phyloP scores from a whole-genome alignment of 2,797 vertebrate species.

The Sus cebifrons region DNA sequence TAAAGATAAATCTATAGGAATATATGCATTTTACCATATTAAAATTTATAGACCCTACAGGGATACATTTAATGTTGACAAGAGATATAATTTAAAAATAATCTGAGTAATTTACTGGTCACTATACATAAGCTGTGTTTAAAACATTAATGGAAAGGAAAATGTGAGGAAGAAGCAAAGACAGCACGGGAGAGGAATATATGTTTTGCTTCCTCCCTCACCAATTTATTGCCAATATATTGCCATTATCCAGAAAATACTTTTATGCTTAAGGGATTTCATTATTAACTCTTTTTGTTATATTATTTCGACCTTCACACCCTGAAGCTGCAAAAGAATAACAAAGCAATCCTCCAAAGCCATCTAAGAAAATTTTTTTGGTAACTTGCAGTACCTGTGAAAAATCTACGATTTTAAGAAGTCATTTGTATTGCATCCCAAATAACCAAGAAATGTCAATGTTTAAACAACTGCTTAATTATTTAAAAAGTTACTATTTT shows the following conservation, averaged over 20 bases:
- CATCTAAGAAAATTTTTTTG: constrained; percentile 4
- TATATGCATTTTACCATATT: not conserved
- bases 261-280: constrained; percentile 3
- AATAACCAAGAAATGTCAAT: not conserved
- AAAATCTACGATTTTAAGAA: constrained; percentile 44
- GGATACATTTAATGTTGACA: not conserved
- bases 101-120: not conserved
- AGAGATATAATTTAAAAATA: constrained; percentile 11
- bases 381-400: not conserved
- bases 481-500: constrained; percentile 6
- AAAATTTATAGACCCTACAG: not conserved
- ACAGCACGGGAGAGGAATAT: not conserved
- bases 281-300: not conserved
- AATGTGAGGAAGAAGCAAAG: not conserved
- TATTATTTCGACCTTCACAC: not conserved
- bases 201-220: not conserved
- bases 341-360: not conserved
- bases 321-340: not conserved
- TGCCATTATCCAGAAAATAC: not conserved
- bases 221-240: not conserved
- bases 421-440: not conserved
- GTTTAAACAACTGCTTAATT: not conserved
- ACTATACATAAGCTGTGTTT: not conserved
- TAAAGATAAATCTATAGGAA: constrained; percentile 9
- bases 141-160: not conserved